Evolutionary conservation across 1,140 invertebrate genomes (phyloP).

Genomic region (Drosophila punjabiensis): DNA sequence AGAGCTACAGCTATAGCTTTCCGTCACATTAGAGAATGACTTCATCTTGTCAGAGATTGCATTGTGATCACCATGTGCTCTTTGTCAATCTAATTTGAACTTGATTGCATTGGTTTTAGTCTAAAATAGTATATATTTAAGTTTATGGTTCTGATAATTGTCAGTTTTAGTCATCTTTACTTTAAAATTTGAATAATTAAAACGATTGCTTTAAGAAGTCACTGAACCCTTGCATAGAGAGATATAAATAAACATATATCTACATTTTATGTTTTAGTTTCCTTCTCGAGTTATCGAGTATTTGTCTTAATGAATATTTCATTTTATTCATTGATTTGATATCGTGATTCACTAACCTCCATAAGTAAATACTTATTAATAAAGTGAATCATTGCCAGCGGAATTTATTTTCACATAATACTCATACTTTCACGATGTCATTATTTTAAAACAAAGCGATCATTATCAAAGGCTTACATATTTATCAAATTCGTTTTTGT

Average conservation of each 20-base stretch:
- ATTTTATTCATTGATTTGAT: not conserved
- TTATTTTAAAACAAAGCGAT: not conserved
- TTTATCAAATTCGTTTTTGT: not conserved
- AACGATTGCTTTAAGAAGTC: not conserved
- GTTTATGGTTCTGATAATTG: not conserved
- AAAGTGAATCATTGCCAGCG: slow-evolving; percentile 11
- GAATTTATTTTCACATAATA: not conserved
- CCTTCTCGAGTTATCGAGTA: not conserved
- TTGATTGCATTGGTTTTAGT: not conserved
- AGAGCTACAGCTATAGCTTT: not conserved
- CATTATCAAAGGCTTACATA: not conserved
- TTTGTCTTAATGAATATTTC: slow-evolving; percentile 5
- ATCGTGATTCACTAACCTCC: slow-evolving; percentile 5
- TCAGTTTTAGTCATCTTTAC: not conserved
- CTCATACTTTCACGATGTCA: not conserved
- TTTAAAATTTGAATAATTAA: not conserved
- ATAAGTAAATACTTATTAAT: not conserved
- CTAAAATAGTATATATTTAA: not conserved
- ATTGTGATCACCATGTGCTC: not conserved
- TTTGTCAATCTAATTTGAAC: not conserved
- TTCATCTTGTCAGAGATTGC: not conserved
- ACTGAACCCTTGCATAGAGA: too few relatives aligned
- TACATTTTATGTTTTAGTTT: not conserved
- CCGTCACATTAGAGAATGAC: not conserved
- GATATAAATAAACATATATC: too few relatives aligned